These are phyloP conservation scores for Takifugu ocellatus DNA, from an alignment of 2,797 vertebrate species.

Conservation along the genomic window DNA sequence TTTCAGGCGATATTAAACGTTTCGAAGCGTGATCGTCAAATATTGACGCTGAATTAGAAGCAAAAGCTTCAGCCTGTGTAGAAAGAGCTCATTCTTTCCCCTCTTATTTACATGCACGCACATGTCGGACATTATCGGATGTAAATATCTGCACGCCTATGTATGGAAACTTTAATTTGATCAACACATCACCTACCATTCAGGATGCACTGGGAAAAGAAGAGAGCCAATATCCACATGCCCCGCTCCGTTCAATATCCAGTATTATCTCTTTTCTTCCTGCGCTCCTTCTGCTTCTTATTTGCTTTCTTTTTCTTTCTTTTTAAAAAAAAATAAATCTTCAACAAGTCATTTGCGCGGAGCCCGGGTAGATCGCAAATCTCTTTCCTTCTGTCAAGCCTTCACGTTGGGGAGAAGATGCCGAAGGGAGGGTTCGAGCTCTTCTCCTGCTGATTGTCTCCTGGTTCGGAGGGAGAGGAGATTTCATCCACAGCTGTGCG, in stretches of 20 bases:
- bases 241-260: conserved; percentile 90
- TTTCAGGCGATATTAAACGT: no score
- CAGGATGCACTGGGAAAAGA: conserved; percentile 97
- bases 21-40: no score
- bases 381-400: conserved; percentile 56
- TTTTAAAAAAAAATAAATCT: conserved; percentile 31
- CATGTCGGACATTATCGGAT: conserved; percentile 15
- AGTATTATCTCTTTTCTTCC: conserved; percentile 78
- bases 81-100: background rate
- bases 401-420: conserved; percentile 67
- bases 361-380: conserved; percentile 47
- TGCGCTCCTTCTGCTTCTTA: conserved; percentile 58
- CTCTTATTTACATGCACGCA: conserved; percentile 16
- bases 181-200: conserved; percentile 84
- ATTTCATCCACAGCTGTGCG: conserved; percentile 64
- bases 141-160: no score
- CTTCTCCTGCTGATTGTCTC: conserved; percentile 71
- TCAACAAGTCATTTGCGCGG: conserved; percentile 73
- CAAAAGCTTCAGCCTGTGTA: no score
- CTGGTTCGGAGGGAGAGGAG: conserved; percentile 58
- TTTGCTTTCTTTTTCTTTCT: conserved; percentile 66
- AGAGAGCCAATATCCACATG: conserved; percentile 98
- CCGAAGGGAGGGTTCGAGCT: conserved; percentile 70
- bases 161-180: conserved; percentile 45
- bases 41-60: no score